Conservation (phyloP, 2,888 invertebrate genomes). For the Drosophila macrospina region DNA sequence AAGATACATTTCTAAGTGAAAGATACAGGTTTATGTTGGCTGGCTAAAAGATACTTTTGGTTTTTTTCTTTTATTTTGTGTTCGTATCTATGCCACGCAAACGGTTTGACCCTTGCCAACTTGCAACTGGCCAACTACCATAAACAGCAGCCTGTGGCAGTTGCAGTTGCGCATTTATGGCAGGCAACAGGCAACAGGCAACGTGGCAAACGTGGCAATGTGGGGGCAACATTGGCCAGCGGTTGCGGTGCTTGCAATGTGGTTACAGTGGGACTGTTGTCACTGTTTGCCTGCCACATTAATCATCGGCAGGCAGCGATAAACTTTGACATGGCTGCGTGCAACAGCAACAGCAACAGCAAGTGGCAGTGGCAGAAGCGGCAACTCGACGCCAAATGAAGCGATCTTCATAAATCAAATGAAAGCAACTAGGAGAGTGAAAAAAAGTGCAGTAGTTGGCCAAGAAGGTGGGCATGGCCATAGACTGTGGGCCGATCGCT, state of each 20-base stretch:
- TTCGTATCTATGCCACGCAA: slow-evolving; percentile 45
- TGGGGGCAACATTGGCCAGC: background rate
- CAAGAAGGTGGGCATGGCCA: slow-evolving; percentile 8
- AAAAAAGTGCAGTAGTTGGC: slow-evolving; percentile 20
- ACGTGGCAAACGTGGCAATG: background rate
- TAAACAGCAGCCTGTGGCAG: slow-evolving; percentile 53
- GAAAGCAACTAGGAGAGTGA: background rate
- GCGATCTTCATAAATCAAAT: slow-evolving; percentile 77
- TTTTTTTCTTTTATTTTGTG: background rate
- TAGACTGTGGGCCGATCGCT: slow-evolving; percentile 7
- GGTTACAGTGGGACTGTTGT: slow-evolving; percentile 22
- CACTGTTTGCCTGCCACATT: slow-evolving; percentile 44
- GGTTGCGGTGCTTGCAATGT: background rate
- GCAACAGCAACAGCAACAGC: slow-evolving; percentile 43
- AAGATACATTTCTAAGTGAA: slow-evolving; percentile 43
- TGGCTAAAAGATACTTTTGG: slow-evolving; percentile 18
- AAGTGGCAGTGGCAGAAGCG: slow-evolving; percentile 8
- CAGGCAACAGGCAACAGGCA: slow-evolving; percentile 22
- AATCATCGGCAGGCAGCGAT: slow-evolving; percentile 57
- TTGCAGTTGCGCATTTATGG: slow-evolving; percentile 61
- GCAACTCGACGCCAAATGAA: slow-evolving; percentile 61
- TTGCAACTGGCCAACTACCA: slow-evolving; percentile 58
- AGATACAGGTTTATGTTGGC: slow-evolving; percentile 49
- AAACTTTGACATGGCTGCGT: slow-evolving; percentile 74
- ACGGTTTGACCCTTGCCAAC: slow-evolving; percentile 61